Conservation (phyloP, 2,113 vertebrate species). For the Periophthalmodon schlosseri region DNA sequence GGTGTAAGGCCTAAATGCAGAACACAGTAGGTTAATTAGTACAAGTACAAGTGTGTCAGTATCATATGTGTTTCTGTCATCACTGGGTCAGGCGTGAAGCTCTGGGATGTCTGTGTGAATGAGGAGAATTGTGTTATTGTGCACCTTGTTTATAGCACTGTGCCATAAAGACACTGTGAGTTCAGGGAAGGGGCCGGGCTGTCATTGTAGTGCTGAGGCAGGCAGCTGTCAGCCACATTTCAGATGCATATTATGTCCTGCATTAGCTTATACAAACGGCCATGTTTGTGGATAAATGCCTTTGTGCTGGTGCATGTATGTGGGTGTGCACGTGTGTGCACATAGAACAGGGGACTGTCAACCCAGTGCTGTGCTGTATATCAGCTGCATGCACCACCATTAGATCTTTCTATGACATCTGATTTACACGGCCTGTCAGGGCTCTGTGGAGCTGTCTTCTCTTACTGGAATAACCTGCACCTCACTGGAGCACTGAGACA, state of each 20-base stretch:
- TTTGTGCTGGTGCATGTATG: slow-evolving; percentile 21
- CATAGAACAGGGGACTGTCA: slow-evolving; percentile 49
- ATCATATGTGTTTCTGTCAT: not conserved
- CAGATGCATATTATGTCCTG: slow-evolving; percentile 19
- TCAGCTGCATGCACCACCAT: slow-evolving; percentile 61
- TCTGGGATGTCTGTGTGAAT: not conserved
- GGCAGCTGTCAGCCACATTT: slow-evolving; percentile 44
- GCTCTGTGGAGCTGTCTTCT: slow-evolving; percentile 54
- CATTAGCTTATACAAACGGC: slow-evolving; percentile 25
- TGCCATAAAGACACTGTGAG: slow-evolving; percentile 12
- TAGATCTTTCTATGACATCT: slow-evolving; percentile 68
- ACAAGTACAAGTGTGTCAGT: not conserved
- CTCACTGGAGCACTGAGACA: slow-evolving; percentile 46
- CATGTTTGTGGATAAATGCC: not conserved
- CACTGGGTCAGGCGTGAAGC: not conserved
- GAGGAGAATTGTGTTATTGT: slow-evolving; percentile 6
- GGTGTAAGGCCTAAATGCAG: not conserved
- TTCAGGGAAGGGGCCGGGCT: slow-evolving; percentile 16
- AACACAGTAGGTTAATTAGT: slow-evolving; percentile 4
- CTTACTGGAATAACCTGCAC: slow-evolving; percentile 67
- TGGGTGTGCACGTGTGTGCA: slow-evolving; percentile 10
- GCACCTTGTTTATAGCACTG: slow-evolving; percentile 4
- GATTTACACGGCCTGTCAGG: slow-evolving; percentile 73
- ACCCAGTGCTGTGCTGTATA: slow-evolving; percentile 49
- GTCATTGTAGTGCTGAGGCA: slow-evolving; percentile 46